Evolutionary conservation across 2,113 vertebrate genomes (phyloP), one percentile per base, ranked within the genome.

Genomic region (Columba livia): DNA sequence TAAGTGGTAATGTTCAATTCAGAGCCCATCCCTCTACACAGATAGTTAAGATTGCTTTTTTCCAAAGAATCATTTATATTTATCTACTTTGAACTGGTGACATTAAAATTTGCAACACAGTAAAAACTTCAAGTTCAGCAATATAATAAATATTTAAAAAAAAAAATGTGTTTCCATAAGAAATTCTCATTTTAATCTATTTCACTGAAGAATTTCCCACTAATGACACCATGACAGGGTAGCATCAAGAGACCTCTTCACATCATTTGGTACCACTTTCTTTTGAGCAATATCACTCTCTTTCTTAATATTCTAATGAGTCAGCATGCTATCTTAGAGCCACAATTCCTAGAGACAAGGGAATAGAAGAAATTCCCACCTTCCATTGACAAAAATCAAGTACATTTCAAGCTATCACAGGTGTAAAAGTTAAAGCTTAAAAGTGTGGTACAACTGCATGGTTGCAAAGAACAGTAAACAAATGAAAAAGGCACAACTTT

Each of bases 31-130:
- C 66, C 26, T 77, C 31, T 32, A 89, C 61, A 17, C 4, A 8
- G 29, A 72, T 67, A 95, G n/a, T 62, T 62, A 88, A 75, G 58
- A 93, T 51, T 73, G 51, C 26, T 72, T 89, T 92, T 88, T 86
- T 85, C 56, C 10, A 66, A 28, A 36, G 4, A 80, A 84, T 86
- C 25, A 62, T 32, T 85, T 93, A 25, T 20, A 72, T 72, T 77
- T 83, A 86, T 48, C 64, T 77, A 29, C 42, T 62, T 16, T 47
- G 56, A 90, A 67, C 8, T 42, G 50, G 32, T 60, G 56, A 80
- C 47, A 88, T 7, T 29, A 78, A 74, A 83, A 93, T 80, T 71
- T 64, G 47, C 34, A 88, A 70, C 36, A 66, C 8, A 58, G 32
- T 64, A 34, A 78, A 87, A 92, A 51, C 26, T 74, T 67, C 47